Percentiles rank a stretch among this genome's conserved stretches.
Evolutionary conservation across 2,888 invertebrate genomes (phyloP).

Genomic region (Polyploca ridens): DNA sequence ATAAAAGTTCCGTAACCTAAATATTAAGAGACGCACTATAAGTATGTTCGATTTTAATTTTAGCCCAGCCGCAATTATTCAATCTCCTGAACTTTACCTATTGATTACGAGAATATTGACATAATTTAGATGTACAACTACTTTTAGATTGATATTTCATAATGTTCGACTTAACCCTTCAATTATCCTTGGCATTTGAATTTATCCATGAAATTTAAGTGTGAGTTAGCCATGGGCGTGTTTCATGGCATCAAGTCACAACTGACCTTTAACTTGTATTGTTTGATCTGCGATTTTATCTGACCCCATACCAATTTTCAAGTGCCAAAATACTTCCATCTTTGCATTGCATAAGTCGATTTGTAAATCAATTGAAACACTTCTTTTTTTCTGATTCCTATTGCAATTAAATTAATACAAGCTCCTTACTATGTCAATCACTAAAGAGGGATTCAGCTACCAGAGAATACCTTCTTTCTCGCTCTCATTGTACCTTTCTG

Average conservation of each 20-base stretch:
- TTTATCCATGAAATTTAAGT: slow-evolving; percentile 14
- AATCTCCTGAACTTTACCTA: no score
- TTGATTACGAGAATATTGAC: no score
- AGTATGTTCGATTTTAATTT: no score
- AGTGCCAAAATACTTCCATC: background rate
- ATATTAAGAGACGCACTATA: no score
- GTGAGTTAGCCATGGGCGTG: slow-evolving; percentile 32
- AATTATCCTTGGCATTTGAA: slow-evolving; percentile 9
- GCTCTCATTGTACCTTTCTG: no score
- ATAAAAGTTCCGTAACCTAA: no score
- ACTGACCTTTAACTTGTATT: slow-evolving; percentile 44
- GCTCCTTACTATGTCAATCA: no score
- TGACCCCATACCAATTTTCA: slow-evolving; percentile 18
- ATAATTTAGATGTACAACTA: background rate
- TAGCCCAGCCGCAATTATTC: no score
- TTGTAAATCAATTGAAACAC: background rate
- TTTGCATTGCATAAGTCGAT: background rate
- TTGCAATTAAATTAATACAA: no score
- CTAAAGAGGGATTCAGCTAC: no score
- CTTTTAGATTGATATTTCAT: background rate
- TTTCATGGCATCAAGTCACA: slow-evolving; percentile 35
- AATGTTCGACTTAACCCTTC: background rate
- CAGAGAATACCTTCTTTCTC: no score
- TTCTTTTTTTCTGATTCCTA: background rate
- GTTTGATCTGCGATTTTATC: slow-evolving; percentile 38